Percentiles rank a stretch among this genome's conserved stretches.
These are phyloP conservation scores for Scaptomyza reducta DNA, from an alignment of 2,888 invertebrate species.

Conservation along the genomic window DNA sequence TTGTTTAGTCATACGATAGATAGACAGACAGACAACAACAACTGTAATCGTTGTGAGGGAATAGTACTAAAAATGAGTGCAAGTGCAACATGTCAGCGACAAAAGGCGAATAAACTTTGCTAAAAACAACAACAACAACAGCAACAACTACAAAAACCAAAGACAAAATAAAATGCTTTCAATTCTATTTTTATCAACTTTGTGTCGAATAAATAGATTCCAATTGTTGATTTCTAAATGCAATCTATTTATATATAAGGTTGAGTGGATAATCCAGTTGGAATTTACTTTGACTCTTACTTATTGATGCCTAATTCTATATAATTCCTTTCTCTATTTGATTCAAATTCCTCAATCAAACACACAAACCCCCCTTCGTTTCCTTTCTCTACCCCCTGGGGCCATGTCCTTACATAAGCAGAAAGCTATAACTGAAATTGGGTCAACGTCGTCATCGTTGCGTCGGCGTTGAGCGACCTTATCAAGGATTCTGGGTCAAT, in stretches of 20 bases:
- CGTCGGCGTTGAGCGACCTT: constrained; percentile 55
- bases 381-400: neutral
- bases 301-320: too few relatives aligned
- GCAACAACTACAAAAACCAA: too few relatives aligned
- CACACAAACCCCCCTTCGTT: neutral
- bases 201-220: constrained; percentile 44
- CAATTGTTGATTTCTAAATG: constrained; percentile 27
- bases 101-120: constrained; percentile 74
- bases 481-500: constrained; percentile 77
- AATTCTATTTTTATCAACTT: constrained; percentile 39
- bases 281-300: too few relatives aligned
- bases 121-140: constrained; percentile 12
- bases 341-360: too few relatives aligned
- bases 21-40: constrained; percentile 31
- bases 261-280: neutral
- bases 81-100: constrained; percentile 65
- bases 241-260: neutral
- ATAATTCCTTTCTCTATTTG: too few relatives aligned
- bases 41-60: neutral
- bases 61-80: constrained; percentile 61
- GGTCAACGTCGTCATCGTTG: constrained; percentile 30
- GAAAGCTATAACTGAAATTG: constrained; percentile 40
- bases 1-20: constrained; percentile 63
- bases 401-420: constrained; percentile 47
- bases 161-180: constrained; percentile 11